phyloP scores from a whole-genome alignment of 2,797 vertebrate genomes.

The Smutsia temminckii region DNA sequence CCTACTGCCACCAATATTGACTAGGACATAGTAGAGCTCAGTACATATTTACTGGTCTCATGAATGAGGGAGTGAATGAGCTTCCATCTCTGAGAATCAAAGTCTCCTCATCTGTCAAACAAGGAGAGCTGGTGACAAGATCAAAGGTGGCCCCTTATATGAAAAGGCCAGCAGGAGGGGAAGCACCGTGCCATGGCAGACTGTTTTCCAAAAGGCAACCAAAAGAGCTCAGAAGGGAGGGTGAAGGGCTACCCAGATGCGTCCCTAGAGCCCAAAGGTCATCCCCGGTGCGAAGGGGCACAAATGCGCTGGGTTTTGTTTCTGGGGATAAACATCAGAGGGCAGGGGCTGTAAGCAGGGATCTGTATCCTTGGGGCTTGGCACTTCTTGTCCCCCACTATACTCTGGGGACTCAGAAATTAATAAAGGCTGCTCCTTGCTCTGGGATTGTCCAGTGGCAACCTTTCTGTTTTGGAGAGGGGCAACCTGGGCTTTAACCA shows the following conservation, averaged over 20 bases:
- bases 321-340: neutral
- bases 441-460: neutral
- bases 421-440: neutral
- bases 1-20: neutral
- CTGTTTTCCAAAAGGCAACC: neutral
- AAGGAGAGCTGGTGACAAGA: neutral
- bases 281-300: too few relatives aligned
- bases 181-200: too few relatives aligned
- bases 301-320: neutral
- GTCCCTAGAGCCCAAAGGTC: neutral
- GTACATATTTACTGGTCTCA: neutral
- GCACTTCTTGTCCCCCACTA: neutral
- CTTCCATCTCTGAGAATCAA: neutral
- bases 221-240: rapidly evolving
- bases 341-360: neutral
- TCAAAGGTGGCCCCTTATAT: neutral
- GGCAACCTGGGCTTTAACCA: neutral
- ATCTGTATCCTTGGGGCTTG: neutral
- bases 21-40: neutral
- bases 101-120: neutral
- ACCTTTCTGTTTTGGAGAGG: neutral
- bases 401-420: neutral
- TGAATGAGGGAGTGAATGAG: neutral
- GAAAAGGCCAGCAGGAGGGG: neutral
- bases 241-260: neutral